Evolutionary conservation across 2,888 invertebrate species (phyloP), one percentile per base, ranked within the genome.

Genomic region (Polyploca ridens): DNA sequence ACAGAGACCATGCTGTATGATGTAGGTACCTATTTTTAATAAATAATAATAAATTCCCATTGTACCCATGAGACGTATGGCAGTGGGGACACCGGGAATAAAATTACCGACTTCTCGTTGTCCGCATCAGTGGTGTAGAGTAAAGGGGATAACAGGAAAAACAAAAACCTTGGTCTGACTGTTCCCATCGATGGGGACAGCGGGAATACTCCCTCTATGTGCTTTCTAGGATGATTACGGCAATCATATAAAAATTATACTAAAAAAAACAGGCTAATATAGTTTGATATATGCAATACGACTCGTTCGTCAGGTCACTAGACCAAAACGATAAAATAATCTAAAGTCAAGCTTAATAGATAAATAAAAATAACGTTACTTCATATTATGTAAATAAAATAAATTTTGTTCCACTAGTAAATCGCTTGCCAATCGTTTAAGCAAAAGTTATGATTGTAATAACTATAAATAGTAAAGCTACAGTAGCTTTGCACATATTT

Each of bases 391-490:
- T 54, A 10, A 54, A 16, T 54, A 54, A 8, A 54, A 54, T 54
- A 19, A 16, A 49, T 49, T 19, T 54, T 54, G 54, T 54, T 54
- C 8, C 54, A 19, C 54, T 19, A n/a, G 19, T 19, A 49, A 49
- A 49, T 16, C 16, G 4, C 16, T 16, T 16, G 3, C 54, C n/a
- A 49, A 49, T 16, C 54, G 54, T 19, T 54, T 54, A 54, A 19
- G 54, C 54, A 54, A 54, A 54, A 16, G 10, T 54, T 54, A 19
- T 54, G 54, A 10, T 19, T 19, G 54, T 54, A 54, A 54, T 54
- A 54, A 54, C 54, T 54, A 19, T 54, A 16, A 49, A 10, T 54
- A 7, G 10, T 16, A 10, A 14, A 19, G 6, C 11, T 41, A 19
- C 16, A 10, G 54, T 19, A 19, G 54, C 19, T 54, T 14, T 19